Evolutionary conservation across 2,888 invertebrate genomes (phyloP).

Genomic region (Andricus quercusramuli): DNA sequence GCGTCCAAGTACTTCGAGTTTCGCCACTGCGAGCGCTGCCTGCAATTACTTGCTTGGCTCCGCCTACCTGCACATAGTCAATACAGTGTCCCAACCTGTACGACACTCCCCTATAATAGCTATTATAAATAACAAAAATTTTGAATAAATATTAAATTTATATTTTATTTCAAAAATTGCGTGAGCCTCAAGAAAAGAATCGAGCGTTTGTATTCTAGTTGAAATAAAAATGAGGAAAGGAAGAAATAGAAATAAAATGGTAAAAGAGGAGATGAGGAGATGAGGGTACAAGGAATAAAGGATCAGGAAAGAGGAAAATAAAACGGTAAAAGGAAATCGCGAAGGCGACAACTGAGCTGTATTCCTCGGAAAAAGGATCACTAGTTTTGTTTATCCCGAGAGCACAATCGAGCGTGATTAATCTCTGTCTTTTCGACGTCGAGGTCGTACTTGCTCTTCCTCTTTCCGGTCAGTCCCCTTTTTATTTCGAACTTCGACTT

Average conservation of each 20-base stretch:
- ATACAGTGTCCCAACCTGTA: too few species aligned
- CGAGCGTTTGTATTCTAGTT: too few species aligned
- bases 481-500: slow-evolving; percentile 16
- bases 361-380: background rate
- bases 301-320: background rate
- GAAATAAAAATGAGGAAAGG: background rate
- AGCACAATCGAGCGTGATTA: slow-evolving; percentile 22
- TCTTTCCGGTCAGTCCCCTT: background rate
- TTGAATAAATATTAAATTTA: too few species aligned
- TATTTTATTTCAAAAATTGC: too few species aligned
- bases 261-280: background rate
- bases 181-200: too few species aligned
- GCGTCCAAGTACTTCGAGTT: too few species aligned
- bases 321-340: background rate
- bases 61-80: too few species aligned
- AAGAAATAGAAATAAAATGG: background rate
- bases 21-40: too few species aligned
- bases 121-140: too few species aligned
- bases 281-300: background rate
- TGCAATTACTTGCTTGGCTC: too few species aligned
- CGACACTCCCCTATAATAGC: too few species aligned
- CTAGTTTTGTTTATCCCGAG: slow-evolving; percentile 16
- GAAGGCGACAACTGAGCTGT: background rate
- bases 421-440: slow-evolving; percentile 6
- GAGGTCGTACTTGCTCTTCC: slow-evolving; percentile 7